A percentile compares a stretch with the other conserved stretches of the same genome.
Evolutionary conservation across 35 echinoderm and acorn worm genomes (phyloP).

Genomic region (Heliocidaris erythrogramma): DNA sequence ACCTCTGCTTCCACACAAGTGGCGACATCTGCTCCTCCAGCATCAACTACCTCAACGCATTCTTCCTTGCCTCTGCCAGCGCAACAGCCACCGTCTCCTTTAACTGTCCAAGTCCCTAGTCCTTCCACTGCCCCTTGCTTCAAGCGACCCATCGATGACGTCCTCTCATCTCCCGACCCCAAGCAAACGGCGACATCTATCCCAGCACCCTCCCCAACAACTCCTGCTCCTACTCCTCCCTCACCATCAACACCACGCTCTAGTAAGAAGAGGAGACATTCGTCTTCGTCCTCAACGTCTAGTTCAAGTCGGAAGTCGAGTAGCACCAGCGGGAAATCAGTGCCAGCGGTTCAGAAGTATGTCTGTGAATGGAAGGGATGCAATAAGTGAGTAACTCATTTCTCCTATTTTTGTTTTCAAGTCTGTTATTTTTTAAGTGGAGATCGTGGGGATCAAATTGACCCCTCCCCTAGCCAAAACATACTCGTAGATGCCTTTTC

Average conservation of each 20-base stretch:
- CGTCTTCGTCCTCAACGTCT: slow-evolving; percentile 81
- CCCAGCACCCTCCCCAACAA: slow-evolving; percentile 32
- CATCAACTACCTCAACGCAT: slow-evolving; percentile 18
- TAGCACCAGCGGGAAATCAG: slow-evolving; percentile 38
- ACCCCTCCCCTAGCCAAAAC: too few species aligned
- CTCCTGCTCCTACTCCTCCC: background rate
- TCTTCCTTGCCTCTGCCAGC: slow-evolving; percentile 26
- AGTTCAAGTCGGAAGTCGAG: slow-evolving; percentile 14
- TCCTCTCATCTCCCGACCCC: slow-evolving; percentile 17
- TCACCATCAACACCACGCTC: slow-evolving; percentile 47
- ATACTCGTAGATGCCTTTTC: too few species aligned
- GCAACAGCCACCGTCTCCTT: background rate
- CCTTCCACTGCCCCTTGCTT: slow-evolving; percentile 15
- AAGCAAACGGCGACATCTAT: slow-evolving; percentile 36
- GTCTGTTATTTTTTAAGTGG: too few species aligned
- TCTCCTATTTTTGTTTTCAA: background rate
- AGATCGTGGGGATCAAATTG: too few species aligned
- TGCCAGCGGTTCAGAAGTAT: slow-evolving; percentile 52
- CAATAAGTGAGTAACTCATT: slow-evolving; percentile 63
- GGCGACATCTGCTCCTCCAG: slow-evolving; percentile 43
- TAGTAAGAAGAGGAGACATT: slow-evolving; percentile 76
- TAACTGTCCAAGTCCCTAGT: slow-evolving; percentile 32
- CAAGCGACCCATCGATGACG: slow-evolving; percentile 57
- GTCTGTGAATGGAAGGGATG: slow-evolving; percentile 93
- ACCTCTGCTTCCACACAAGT: slow-evolving; percentile 21